phyloP scores from a whole-genome alignment of 2,797 vertebrate species.

The Diplodus puntazzo region DNA sequence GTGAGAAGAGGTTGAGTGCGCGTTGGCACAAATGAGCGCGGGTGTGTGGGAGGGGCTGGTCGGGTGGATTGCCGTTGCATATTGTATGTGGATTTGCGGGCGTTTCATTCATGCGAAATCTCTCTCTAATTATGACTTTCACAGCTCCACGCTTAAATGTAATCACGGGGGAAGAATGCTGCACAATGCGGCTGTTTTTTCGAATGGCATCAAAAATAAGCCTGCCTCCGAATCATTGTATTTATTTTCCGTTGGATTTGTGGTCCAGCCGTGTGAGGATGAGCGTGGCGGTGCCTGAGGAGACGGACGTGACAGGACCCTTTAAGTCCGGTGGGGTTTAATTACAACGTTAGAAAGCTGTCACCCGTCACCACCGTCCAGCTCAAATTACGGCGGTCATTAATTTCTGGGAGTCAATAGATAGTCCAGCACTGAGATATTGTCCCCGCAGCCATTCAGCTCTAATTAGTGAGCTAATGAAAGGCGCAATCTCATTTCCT shows the following conservation, averaged over 20 bases:
- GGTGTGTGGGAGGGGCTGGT: background rate
- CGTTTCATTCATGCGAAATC: conserved; percentile 34
- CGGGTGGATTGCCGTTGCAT: conserved; percentile 11
- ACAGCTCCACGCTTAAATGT: conserved; percentile 37
- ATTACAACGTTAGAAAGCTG: conserved; percentile 71
- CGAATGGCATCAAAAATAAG: conserved; percentile 23
- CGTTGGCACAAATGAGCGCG: conserved; percentile 45
- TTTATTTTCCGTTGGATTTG: conserved; percentile 8
- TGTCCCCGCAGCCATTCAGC: conserved; percentile 59
- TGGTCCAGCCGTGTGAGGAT: conserved; percentile 25
- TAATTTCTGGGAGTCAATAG: conserved; percentile 70
- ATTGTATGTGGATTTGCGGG: conserved; percentile 46
- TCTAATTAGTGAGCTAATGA: conserved; percentile 76
- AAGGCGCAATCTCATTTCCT: conserved; percentile 69
- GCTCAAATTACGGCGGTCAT: conserved; percentile 75
- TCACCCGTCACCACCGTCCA: conserved; percentile 63
- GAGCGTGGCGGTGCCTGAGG: conserved; percentile 25
- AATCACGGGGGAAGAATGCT: conserved; percentile 22
- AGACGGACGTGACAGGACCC: conserved; percentile 32
- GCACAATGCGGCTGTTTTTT: conserved; percentile 16
- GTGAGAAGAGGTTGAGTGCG: conserved; percentile 57
- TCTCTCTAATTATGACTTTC: conserved; percentile 49
- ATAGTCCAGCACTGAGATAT: conserved; percentile 48
- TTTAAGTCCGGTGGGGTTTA: conserved; percentile 66
- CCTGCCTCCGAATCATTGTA: conserved; percentile 12